These are phyloP conservation scores for Chironomus tentans DNA, from an alignment of 2,888 invertebrate species.

Conservation along the genomic window DNA sequence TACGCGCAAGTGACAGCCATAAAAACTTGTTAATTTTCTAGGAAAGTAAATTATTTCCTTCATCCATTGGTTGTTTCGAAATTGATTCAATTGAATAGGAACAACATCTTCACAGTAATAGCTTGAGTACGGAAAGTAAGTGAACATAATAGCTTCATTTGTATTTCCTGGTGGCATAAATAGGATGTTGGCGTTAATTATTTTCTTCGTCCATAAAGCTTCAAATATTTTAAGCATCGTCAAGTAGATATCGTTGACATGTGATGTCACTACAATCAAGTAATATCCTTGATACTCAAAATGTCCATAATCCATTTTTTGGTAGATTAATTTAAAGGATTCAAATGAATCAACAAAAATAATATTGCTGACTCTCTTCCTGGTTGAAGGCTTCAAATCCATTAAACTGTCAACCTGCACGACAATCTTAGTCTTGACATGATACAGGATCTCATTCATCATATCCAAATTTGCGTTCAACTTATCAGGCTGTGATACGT, in stretches of 20 bases:
- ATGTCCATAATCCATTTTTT: not conserved
- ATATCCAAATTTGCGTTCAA: not conserved
- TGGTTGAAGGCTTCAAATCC: not conserved
- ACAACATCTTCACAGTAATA: slow-evolving; percentile 24
- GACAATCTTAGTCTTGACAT: not conserved
- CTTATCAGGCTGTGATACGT: not conserved
- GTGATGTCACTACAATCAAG: not conserved
- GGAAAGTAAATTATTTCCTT: not conserved
- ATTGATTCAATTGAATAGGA: slow-evolving; percentile 25
- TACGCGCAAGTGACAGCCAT: not conserved
- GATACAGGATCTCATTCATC: slow-evolving; percentile 7
- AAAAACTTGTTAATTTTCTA: not conserved
- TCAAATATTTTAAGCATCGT: not conserved
- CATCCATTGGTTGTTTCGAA: not conserved
- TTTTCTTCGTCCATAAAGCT: not conserved
- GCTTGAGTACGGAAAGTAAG: slow-evolving; percentile 28
- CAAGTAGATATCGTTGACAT: not conserved
- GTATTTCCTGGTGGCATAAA: not conserved
- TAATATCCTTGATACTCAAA: slow-evolving; percentile 15
- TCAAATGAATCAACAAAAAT: not conserved
- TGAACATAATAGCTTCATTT: slow-evolving; percentile 24
- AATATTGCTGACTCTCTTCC: not conserved
- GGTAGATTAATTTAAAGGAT: not conserved
- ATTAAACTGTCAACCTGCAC: not conserved
- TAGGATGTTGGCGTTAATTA: not conserved